Evolutionary conservation across 1,140 invertebrate species (phyloP).

Genomic region (Hypsibius dujardini): DNA sequence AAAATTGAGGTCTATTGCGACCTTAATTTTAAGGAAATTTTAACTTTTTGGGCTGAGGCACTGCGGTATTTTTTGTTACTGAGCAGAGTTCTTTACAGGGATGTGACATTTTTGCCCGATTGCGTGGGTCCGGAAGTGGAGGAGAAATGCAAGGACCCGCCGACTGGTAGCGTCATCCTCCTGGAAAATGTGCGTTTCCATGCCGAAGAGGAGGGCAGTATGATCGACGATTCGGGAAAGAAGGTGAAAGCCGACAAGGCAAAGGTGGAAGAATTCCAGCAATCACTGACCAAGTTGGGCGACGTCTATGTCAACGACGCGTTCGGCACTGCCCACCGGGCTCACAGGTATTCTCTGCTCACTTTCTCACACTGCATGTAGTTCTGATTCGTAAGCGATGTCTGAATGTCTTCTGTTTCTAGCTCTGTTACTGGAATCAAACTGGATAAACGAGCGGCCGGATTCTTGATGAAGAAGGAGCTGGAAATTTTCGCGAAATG

Average conservation of each 20-base stretch:
- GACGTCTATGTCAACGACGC: constrained; percentile 99
- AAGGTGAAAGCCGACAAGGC: constrained; percentile 69
- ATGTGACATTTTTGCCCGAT: constrained; percentile 71
- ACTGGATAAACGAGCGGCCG: constrained; percentile 69
- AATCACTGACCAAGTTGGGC: constrained; percentile 76
- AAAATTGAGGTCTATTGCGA: constrained; percentile 15
- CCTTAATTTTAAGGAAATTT: constrained; percentile 19
- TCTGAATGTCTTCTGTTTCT: no score
- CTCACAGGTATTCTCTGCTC: constrained; percentile 49
- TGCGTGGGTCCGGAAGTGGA: constrained; percentile 86
- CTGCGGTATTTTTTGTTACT: not conserved
- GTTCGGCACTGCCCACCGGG: constrained; percentile 95
- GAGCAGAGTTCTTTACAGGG: constrained; percentile 35
- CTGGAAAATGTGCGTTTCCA: constrained; percentile 94
- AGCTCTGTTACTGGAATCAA: constrained; percentile 54
- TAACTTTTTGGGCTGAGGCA: no score
- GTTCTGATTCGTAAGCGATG: no score
- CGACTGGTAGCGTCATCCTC: constrained; percentile 68
- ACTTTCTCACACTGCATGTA: no score
- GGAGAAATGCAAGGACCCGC: constrained; percentile 65
- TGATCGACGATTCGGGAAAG: constrained; percentile 64
- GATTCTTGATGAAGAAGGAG: constrained; percentile 93
- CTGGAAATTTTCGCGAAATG: constrained; percentile 93
- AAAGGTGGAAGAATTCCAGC: constrained; percentile 64
- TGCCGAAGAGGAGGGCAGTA: constrained; percentile 94